Evolutionary conservation across 2,113 vertebrate species (phyloP).

Genomic region (Macaca mulatta): DNA sequence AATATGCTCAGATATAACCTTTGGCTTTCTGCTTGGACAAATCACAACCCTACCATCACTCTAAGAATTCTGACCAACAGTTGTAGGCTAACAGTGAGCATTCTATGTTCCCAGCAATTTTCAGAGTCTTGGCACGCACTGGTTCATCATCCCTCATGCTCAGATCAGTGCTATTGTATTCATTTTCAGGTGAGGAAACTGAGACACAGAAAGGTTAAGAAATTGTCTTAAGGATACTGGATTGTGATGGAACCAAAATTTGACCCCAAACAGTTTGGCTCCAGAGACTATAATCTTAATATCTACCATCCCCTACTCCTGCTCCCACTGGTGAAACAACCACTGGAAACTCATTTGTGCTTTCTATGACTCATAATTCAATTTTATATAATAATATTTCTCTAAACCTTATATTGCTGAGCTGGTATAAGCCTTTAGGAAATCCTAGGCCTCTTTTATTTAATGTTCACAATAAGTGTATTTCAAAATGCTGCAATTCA

Average conservation of each 20-base stretch:
- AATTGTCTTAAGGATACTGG: not conserved
- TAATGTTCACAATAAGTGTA: not conserved
- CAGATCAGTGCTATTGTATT: not conserved
- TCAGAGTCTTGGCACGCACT: not conserved
- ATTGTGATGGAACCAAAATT: not conserved
- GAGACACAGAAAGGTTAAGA: not conserved
- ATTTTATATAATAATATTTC: not conserved
- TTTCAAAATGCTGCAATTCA: constrained; percentile 8
- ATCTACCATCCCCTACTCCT: not conserved
- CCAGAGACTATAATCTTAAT: not conserved
- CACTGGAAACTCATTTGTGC: not conserved
- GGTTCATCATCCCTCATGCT: not conserved
- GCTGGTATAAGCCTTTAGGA: not conserved
- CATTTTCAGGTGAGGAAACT: not conserved
- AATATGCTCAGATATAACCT: not conserved
- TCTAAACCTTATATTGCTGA: not conserved
- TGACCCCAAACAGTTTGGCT: not conserved
- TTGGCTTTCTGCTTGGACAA: not conserved
- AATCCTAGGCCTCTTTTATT: not conserved
- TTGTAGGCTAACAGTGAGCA: not conserved
- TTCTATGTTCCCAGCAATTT: not conserved
- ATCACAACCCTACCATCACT: not conserved
- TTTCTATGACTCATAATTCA: not conserved
- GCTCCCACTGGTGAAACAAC: not conserved
- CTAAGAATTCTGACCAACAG: not conserved